A percentile compares a stretch with the other conserved stretches of the same genome.
Conservation (phyloP, 2,888 invertebrate genomes). For the Smittia sp. region DNA sequence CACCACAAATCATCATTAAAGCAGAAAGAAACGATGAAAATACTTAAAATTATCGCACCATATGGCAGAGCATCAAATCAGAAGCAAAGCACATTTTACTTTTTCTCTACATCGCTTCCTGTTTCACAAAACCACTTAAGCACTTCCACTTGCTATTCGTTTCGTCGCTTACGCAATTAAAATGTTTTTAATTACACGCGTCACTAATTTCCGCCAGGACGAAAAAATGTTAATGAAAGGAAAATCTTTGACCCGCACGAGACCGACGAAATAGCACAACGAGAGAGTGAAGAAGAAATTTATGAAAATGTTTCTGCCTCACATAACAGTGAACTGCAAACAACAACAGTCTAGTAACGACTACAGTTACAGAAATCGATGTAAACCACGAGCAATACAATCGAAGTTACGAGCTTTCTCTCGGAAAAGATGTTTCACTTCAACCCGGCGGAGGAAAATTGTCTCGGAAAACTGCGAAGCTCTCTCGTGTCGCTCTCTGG, state of each 20-base stretch:
- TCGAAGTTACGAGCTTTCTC: not conserved
- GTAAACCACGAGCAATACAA: not conserved
- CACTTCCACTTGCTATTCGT: not conserved
- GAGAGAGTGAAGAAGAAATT: slow-evolving; percentile 1
- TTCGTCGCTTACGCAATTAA: not conserved
- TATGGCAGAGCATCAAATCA: slow-evolving; percentile 48
- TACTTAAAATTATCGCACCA: slow-evolving; percentile 45
- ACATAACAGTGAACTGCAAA: slow-evolving; percentile 33
- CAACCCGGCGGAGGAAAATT: not conserved
- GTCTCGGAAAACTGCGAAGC: too few relatives aligned
- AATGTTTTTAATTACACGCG: slow-evolving; percentile 6
- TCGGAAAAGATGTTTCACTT: not conserved
- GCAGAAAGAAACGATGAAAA: not conserved
- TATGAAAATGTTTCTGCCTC: slow-evolving; percentile 13
- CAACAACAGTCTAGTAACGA: slow-evolving; percentile 32
- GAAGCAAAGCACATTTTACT: slow-evolving; percentile 47
- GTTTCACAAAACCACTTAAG: not conserved
- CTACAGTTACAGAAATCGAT: slow-evolving; percentile 14
- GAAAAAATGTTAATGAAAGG: not conserved
- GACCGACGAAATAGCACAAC: not conserved
- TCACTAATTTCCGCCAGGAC: not conserved
- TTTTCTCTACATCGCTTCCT: not conserved
- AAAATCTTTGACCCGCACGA: not conserved
- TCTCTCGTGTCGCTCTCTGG: not conserved
- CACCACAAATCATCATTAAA: not conserved